Conservation (phyloP, 30 jellyfish, hydroid and myxozoan genomes). For the Aurelia sp. region DNA sequence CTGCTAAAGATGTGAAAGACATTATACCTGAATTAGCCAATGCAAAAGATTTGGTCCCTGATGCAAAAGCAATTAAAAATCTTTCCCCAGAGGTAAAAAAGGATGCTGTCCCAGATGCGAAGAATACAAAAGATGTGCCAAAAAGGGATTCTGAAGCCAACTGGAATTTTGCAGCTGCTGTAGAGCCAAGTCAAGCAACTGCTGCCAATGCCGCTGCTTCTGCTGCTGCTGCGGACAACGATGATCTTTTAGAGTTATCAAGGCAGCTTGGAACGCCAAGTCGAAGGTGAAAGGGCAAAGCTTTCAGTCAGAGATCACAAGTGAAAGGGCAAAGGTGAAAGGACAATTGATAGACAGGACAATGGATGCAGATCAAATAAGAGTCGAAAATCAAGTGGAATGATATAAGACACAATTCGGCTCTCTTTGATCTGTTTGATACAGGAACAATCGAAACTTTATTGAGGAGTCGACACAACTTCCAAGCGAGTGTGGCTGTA, state of each 20-base stretch:
- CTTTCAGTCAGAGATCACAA: too few relatives aligned
- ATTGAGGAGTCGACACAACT: too few relatives aligned
- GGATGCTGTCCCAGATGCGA: neutral
- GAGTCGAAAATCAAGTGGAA: too few relatives aligned
- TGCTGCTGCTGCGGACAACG: slow-evolving; percentile 57
- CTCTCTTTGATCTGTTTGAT: too few relatives aligned
- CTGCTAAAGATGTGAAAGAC: neutral
- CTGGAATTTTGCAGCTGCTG: slow-evolving; percentile 49
- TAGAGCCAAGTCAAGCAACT: slow-evolving; percentile 5
- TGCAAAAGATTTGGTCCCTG: slow-evolving; percentile 11
- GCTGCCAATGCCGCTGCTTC: neutral
- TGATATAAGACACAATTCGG: too few relatives aligned
- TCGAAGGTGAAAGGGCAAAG: slow-evolving; percentile 23
- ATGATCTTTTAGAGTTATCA: slow-evolving; percentile 53
- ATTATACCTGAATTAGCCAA: neutral
- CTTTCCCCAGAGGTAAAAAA: slow-evolving; percentile 19
- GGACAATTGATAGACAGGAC: too few relatives aligned
- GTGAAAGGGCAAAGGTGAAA: too few relatives aligned
- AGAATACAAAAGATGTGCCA: slow-evolving; percentile 42
- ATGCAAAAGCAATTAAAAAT: neutral
- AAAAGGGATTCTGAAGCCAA: slow-evolving; percentile 68
- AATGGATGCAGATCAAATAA: too few relatives aligned
- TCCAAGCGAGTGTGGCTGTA: too few relatives aligned
- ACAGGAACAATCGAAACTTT: too few relatives aligned
- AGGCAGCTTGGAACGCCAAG: slow-evolving; percentile 69